Base-by-base conservation (phyloP, 2,797 vertebrate genomes). In the Trachurus trachurus region DNA sequence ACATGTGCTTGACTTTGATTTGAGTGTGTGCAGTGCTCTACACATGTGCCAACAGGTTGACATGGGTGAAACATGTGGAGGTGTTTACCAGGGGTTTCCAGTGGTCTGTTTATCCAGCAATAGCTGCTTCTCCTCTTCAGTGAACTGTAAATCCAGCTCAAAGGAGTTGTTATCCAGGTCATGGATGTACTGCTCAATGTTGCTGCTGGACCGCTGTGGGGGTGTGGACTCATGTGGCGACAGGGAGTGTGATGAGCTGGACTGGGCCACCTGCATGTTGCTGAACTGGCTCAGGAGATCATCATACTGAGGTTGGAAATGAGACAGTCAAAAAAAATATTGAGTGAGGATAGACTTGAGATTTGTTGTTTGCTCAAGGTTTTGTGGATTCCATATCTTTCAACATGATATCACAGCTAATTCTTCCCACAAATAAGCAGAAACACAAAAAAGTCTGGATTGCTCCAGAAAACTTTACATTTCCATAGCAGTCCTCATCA, bases 251-350 rank as follows among this genome's bases (percentile, higher is more conserved):
- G 96, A 95, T 16, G 97, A 97, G 77, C 96, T 96, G 3, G 97
- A 97, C n/a, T 96, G 95, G 49, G 96, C 97, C 91, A 99, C 97
- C 92, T 99, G 98, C 98, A 99, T 98, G 90, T 97, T 97, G 93
- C 98, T 99, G 90, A 99, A 99, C 90, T 99, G 98, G 94, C 98
- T 99, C 92, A 99, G 95, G 84, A 99, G 98, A 91, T 99, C 99
- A 89, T 99, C 98, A 1, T 99, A 99, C 98, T 99, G 78, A 22
- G 37, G 58, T 49, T 5, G 59, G 64, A 67, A 17, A 74, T 7
- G 21, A 69, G 1, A 87, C 6, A 50, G 4, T 12, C 7, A 4
- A 60, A n/a, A 68, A 74, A 45, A 4, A 2, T 34, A 21, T 0
- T 17, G 7, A 37, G 22, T 44, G 10, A 71, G 49, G 9, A 52